phyloP scores from a whole-genome alignment of 2,113 vertebrate species.

The Eonycteris spelaea region DNA sequence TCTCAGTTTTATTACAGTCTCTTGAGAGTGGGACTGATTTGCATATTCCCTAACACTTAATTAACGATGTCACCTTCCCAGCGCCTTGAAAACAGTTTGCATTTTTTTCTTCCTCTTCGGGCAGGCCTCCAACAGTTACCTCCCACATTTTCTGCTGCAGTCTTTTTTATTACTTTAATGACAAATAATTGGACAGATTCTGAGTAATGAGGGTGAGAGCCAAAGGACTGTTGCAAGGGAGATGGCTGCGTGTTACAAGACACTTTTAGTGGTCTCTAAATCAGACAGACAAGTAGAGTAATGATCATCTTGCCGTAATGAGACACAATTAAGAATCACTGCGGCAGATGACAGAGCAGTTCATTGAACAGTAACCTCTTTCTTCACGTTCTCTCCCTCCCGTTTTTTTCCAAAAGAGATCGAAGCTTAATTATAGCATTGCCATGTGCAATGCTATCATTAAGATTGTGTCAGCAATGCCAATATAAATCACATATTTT shows the following conservation, averaged over 20 bases:
- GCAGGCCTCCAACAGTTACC: conserved; percentile 87
- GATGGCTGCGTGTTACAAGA: conserved; percentile 87
- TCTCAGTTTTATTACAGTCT: conserved; percentile 85
- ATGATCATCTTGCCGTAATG: conserved; percentile 88
- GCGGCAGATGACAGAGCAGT: conserved; percentile 87
- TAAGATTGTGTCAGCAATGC: conserved; percentile 82
- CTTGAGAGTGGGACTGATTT: conserved; percentile 83
- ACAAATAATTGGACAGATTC: conserved; percentile 92
- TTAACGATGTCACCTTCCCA: conserved; percentile 87
- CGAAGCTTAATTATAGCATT: conserved; percentile 86
- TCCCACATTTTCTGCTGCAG: conserved; percentile 86
- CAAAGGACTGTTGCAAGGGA: conserved; percentile 86
- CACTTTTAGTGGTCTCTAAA: conserved; percentile 91
- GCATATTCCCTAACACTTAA: conserved; percentile 88
- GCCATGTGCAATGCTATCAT: conserved; percentile 78
- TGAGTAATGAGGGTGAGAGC: conserved; percentile 89
- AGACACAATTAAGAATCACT: conserved; percentile 89
- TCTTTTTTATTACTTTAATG: conserved; percentile 91
- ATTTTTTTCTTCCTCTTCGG: conserved; percentile 79
- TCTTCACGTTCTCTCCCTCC: conserved; percentile 64
- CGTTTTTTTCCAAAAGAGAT: conserved; percentile 82
- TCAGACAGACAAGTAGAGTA: conserved; percentile 91
- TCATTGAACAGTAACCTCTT: conserved; percentile 87
- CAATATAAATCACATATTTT: conserved; percentile 78
- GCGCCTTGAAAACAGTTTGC: conserved; percentile 86